Evolutionary conservation across 2,797 vertebrate genomes (phyloP).

Genomic region (Microhierax caerulescens): DNA sequence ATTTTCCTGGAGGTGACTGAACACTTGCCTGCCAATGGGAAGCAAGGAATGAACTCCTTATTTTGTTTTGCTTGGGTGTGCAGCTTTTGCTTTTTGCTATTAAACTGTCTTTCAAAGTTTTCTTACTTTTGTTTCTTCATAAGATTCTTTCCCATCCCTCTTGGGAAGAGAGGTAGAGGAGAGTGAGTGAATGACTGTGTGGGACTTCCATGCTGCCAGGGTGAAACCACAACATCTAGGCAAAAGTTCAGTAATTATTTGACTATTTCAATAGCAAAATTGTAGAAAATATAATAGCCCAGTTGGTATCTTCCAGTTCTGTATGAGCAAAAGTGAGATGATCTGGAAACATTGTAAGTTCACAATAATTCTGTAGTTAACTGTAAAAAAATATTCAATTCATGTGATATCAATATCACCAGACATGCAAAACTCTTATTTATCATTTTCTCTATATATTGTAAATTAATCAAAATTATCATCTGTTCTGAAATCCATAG

Average conservation of each 20-base stretch:
- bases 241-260: not conserved
- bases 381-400: not conserved
- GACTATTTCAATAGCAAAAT: not conserved
- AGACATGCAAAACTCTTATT: not conserved
- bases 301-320: not conserved
- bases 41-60: not conserved
- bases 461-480: not conserved
- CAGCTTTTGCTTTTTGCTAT: not conserved
- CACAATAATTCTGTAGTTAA: not conserved
- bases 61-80: not conserved
- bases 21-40: not conserved
- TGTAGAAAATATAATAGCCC: not conserved
- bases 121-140: not conserved
- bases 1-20: not conserved
- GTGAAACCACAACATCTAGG: not conserved
- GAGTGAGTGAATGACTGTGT: not conserved
- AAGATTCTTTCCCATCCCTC: not conserved
- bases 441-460: not conserved
- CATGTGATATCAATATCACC: not conserved
- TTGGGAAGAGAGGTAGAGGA: fast-evolving
- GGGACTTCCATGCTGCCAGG: not conserved
- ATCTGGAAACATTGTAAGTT: not conserved
- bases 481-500: not conserved
- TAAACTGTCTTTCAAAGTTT: not conserved
- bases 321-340: not conserved